Evolutionary conservation across 2,797 vertebrate species (phyloP).

Genomic region (Scolopax bukidnonensis): DNA sequence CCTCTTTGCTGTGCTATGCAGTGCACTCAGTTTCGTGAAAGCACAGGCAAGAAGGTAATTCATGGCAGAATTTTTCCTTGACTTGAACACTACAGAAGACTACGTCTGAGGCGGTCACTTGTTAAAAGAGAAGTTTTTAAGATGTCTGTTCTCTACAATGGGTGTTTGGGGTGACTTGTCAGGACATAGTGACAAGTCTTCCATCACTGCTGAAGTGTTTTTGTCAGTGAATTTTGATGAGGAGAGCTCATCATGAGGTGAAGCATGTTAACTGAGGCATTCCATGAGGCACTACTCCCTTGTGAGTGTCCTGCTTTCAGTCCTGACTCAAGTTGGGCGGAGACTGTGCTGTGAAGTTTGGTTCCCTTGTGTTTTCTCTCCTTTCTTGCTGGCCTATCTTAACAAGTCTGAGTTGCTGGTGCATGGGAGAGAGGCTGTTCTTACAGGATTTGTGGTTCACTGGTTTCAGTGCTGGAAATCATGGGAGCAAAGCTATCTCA

Average conservation of each 20-base stretch:
- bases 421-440: not conserved
- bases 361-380: not conserved
- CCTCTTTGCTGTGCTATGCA: not conserved
- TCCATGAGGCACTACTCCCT: not conserved
- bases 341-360: not conserved
- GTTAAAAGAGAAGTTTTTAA: not conserved
- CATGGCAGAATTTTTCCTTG: not conserved
- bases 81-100: not conserved
- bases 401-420: not conserved
- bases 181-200: not conserved
- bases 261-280: not conserved
- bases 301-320: not conserved
- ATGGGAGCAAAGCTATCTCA: not conserved
- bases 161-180: not conserved
- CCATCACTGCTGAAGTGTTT: not conserved
- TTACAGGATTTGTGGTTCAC: conserved; percentile 50
- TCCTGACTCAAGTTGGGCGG: not conserved
- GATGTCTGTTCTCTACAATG: rapidly evolving
- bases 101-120: rapidly evolving
- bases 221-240: not conserved
- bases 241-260: not conserved
- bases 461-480: conserved; percentile 9
- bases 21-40: not conserved
- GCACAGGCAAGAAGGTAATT: not conserved
- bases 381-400: not conserved